phyloP scores from a whole-genome alignment of 2,888 invertebrate genomes.

The Anaspis maculata region DNA sequence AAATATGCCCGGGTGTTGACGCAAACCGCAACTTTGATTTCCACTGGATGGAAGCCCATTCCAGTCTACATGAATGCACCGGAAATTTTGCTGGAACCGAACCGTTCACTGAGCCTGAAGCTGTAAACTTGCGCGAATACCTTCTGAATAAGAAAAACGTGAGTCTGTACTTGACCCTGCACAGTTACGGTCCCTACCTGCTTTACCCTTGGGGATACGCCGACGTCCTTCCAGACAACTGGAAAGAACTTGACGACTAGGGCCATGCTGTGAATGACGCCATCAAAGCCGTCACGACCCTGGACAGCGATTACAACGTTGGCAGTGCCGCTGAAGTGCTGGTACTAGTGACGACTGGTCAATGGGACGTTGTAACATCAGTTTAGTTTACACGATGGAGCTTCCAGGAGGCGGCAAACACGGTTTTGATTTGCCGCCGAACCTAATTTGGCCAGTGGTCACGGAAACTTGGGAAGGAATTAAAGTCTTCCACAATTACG shows the following conservation, averaged over 20 bases:
- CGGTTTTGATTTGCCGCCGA: slow-evolving; percentile 50
- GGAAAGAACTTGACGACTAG: slow-evolving; percentile 40
- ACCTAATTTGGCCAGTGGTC: slow-evolving; percentile 48
- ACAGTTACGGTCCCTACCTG: slow-evolving; percentile 65
- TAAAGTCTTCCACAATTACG: slow-evolving; percentile 32
- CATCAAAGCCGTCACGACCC: slow-evolving; percentile 33
- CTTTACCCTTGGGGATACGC: slow-evolving; percentile 63
- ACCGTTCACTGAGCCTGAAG: slow-evolving; percentile 49
- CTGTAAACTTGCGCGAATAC: slow-evolving; percentile 48
- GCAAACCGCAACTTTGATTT: slow-evolving; percentile 68
- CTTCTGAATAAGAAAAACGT: slow-evolving; percentile 47
- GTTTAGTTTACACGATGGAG: slow-evolving; percentile 54
- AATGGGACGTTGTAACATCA: slow-evolving; percentile 47
- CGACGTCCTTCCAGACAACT: slow-evolving; percentile 45
- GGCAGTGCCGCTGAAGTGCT: slow-evolving; percentile 45
- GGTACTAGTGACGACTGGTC: slow-evolving; percentile 63
- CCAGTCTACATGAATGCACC: slow-evolving; percentile 35
- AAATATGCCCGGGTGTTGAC: slow-evolving; percentile 60
- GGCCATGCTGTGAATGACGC: slow-evolving; percentile 41
- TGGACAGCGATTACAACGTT: slow-evolving; percentile 31
- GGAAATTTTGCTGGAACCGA: slow-evolving; percentile 42
- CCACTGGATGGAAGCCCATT: slow-evolving; percentile 51
- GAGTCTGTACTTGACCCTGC: slow-evolving; percentile 61
- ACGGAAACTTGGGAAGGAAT: slow-evolving; percentile 52
- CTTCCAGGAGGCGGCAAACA: slow-evolving; percentile 46